Base-by-base conservation (phyloP, 2,888 invertebrate genomes). In the Hydrotaea cyrtoneurina region DNA sequence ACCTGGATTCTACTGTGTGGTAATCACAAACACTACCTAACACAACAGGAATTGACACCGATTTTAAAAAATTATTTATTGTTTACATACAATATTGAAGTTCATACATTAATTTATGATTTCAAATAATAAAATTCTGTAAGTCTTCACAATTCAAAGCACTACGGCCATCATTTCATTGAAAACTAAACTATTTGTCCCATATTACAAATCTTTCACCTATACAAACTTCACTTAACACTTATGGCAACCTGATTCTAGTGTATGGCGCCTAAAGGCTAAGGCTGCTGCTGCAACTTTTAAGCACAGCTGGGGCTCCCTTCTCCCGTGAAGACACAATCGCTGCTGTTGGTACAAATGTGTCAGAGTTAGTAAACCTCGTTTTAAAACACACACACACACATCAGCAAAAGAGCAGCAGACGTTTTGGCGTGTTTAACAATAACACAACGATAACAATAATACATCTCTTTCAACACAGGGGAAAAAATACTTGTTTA, bases 221-320 rank as follows among this genome's bases (percentile, higher is more conserved):
- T 39, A 39, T 39, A 39, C 39, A 39, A 11, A 39, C 10, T 39
- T 39, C 50, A 59, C 59, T 26, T 19, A 59, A 26, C 59, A 59
- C 59, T 59, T 59, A 26, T 7, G 26, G 23, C 71, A 84, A 84
- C 74, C 84, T 72, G 71, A 78, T 76, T 78, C 78, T 64, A 50
- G 78, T 64, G 71, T n/a, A n/a, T 81, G 84, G 80, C 84, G 84
- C 78, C 84, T 76, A 78, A 78, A 80, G 78, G 80, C 83, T 64
- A 83, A 83, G 84, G 84, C 78, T 84, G 50, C 50, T 50, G 50
- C 50, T 50, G 50, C 50, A 50, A 50, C 50, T 50, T 50, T 50
- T 1, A 5, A 50, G n/a, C 77, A 74, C 74, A 80, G 82, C 64
- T 79, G 78, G 46, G 31, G 53, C 4, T 15, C 15, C 50, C 50